phyloP scores from a whole-genome alignment of 2,888 invertebrate species.

The Netelia inedita region DNA sequence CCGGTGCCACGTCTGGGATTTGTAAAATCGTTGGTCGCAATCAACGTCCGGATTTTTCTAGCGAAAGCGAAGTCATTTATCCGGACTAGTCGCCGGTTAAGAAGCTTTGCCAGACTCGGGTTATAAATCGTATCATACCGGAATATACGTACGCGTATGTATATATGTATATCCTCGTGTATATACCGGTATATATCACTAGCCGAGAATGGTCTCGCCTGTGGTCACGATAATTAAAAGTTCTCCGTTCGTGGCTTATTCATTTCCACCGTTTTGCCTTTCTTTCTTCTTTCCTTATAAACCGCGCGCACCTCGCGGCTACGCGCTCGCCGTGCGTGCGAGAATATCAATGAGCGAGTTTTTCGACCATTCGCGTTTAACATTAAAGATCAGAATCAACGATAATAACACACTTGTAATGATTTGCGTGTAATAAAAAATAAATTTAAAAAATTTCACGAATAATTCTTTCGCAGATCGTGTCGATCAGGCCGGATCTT shows the following conservation, averaged over 20 bases:
- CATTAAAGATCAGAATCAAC: background rate
- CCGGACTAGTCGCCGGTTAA: conserved; percentile 10
- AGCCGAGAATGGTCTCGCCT: conserved; percentile 61
- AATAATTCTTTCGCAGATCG: conserved; percentile 81
- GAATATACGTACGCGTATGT: conserved; percentile 8
- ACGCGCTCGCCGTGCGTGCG: background rate
- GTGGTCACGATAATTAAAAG: conserved; percentile 66
- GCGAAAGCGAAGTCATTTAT: conserved; percentile 71
- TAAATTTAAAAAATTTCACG: background rate
- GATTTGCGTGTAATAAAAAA: background rate
- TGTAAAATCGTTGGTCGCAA: conserved; percentile 58
- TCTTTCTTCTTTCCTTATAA: conserved; percentile 46
- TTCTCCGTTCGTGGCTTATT: conserved; percentile 62
- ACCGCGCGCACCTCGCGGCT: background rate
- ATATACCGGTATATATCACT: conserved; percentile 30
- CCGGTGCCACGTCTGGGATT: conserved; percentile 36
- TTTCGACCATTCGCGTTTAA: background rate
- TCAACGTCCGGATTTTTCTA: conserved; percentile 70
- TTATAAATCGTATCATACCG: conserved; percentile 36
- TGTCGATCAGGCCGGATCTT: conserved; percentile 86
- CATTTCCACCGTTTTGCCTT: conserved; percentile 58
- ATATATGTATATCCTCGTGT: conserved; percentile 8
- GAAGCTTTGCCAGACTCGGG: conserved; percentile 25
- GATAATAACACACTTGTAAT: background rate
- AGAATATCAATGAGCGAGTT: conserved; percentile 1